Percentiles rank a stretch among this genome's conserved stretches.
These are phyloP conservation scores for Sarcophaga rosellei DNA, from an alignment of 2,888 invertebrate species.

Conservation along the genomic window DNA sequence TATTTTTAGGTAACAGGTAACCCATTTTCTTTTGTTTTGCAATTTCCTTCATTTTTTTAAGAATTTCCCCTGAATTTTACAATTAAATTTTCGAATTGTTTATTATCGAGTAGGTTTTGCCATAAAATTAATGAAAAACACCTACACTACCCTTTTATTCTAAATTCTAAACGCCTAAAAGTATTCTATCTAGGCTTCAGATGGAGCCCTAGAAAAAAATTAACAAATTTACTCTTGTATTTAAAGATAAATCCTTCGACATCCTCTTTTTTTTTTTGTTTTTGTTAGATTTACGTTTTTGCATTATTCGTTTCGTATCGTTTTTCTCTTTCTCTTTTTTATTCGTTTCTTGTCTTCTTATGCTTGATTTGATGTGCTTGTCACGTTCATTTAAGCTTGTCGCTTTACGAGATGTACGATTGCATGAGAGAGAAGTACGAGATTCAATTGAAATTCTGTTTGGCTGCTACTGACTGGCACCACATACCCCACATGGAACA, in stretches of 20 bases:
- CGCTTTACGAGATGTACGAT: slow-evolving; percentile 67
- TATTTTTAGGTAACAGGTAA: no score
- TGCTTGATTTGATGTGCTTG: slow-evolving; percentile 70
- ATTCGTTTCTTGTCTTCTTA: slow-evolving; percentile 28
- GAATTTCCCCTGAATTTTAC: no score
- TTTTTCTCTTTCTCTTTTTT: slow-evolving; percentile 17
- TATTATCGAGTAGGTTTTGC: no score
- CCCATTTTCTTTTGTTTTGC: no score
- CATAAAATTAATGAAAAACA: no score
- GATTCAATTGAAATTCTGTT: slow-evolving; percentile 65
- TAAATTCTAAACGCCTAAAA: no score
- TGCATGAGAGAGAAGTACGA: slow-evolving; percentile 54
- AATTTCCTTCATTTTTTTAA: no score
- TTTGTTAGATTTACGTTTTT: slow-evolving; percentile 6
- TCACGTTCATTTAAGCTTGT: slow-evolving; percentile 70
- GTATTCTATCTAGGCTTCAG: no score
- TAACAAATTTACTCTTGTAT: neutral
- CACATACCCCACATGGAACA: neutral
- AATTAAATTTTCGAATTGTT: no score
- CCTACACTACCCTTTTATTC: no score
- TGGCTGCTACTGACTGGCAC: slow-evolving; percentile 31
- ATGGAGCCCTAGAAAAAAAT: no score
- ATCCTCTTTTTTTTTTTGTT: slow-evolving; percentile 33
- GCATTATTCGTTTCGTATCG: slow-evolving; percentile 1
- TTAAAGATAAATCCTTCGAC: slow-evolving; percentile 51